phyloP scores from a whole-genome alignment of 30 jellyfish, hydroid and myxozoan species.

The Nemopilema nomurai region DNA sequence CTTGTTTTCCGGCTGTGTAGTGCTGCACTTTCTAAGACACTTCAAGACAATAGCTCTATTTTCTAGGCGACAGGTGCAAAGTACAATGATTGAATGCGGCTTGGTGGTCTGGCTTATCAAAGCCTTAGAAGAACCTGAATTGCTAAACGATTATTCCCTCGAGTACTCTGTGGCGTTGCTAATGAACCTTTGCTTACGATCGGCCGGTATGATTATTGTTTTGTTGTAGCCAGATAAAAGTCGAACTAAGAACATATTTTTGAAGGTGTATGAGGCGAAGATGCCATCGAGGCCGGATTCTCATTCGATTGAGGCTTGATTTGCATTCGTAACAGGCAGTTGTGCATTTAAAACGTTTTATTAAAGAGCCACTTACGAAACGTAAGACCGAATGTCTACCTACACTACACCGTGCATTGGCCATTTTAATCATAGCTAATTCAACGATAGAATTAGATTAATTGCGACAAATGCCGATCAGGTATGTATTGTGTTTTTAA shows the following conservation, averaged over 20 bases:
- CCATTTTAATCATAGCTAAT: not conserved
- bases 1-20: no score
- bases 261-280: no score
- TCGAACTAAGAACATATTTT: no score
- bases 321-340: no score
- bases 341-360: no score
- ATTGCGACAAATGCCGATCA: not conserved
- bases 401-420: no score
- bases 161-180: constrained; percentile 94
- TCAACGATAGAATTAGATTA: not conserved
- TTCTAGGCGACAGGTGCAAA: constrained; percentile 84
- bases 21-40: no score
- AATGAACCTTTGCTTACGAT: constrained; percentile 89
- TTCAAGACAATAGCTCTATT: not conserved
- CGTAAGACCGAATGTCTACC: no score
- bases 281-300: no score
- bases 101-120: constrained; percentile 78
- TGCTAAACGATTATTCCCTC: constrained; percentile 74
- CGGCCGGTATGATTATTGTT: constrained; percentile 69
- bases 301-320: no score
- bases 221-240: no score
- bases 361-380: no score
- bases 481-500: not conserved
- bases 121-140: constrained; percentile 72
- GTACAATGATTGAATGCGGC: constrained; percentile 64